These are phyloP conservation scores for Coccyzus lansbergi DNA, from an alignment of 2,797 vertebrate species.

Conservation along the genomic window DNA sequence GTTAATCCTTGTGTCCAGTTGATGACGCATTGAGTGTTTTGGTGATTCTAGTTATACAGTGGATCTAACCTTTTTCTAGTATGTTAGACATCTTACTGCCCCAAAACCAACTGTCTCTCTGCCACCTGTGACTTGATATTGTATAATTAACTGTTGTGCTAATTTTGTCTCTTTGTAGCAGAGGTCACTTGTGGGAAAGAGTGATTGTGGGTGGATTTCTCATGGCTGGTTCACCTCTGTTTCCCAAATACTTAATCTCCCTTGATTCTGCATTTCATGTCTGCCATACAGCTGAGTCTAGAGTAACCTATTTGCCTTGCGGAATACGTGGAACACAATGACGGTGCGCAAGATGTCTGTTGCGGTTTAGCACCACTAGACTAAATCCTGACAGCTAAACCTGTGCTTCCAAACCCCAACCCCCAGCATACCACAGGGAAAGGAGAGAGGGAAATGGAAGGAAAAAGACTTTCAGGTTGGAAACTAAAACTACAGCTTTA, in stretches of 20 bases:
- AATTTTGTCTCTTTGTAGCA: background rate
- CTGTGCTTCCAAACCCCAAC: too few species aligned
- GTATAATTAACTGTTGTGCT: background rate
- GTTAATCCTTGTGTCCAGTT: background rate
- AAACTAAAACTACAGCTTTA: too few species aligned
- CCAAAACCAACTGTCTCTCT: background rate
- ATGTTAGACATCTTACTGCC: background rate
- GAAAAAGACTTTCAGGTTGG: too few species aligned
- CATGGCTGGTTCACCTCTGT: background rate
- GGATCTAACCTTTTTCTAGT: background rate
- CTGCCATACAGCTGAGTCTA: accelerated
- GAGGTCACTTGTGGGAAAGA: background rate
- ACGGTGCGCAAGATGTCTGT: background rate
- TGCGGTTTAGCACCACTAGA: too few species aligned
- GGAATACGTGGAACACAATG: background rate
- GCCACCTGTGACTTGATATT: background rate
- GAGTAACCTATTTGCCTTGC: background rate
- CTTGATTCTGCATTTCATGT: background rate
- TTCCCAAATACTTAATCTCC: background rate
- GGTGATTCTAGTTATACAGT: background rate
- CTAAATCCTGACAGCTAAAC: too few species aligned
- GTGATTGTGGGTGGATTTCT: background rate
- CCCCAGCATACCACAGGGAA: too few species aligned
- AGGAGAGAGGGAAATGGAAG: too few species aligned
- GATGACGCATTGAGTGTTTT: background rate